Percentiles rank a stretch among this genome's conserved stretches.
phyloP scores from a whole-genome alignment of 2,888 invertebrate genomes.

The Agonopterix heracliana region DNA sequence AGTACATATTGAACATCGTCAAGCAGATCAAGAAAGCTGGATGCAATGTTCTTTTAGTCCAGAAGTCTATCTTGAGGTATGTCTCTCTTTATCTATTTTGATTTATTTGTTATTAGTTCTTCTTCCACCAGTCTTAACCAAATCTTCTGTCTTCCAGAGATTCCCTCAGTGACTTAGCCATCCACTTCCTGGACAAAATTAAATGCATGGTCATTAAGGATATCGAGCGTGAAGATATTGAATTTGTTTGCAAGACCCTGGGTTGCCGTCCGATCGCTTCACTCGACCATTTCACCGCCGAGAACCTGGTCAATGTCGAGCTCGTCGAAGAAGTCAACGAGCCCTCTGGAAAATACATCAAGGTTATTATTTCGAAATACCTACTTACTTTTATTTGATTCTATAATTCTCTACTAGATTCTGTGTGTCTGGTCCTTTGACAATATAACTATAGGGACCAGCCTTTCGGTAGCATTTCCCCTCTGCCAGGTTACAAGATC shows the following conservation, averaged over 20 bases:
- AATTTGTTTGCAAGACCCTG: conserved; percentile 96
- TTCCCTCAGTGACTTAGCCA: conserved; percentile 96
- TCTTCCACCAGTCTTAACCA: too few species aligned
- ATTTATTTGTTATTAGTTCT: too few species aligned
- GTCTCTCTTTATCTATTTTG: neutral
- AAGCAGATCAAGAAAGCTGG: conserved; percentile 99
- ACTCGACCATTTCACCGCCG: conserved; percentile 97
- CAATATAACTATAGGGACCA: too few species aligned
- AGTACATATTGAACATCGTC: conserved; percentile 98
- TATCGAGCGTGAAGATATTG: conserved; percentile 98
- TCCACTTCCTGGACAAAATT: conserved; percentile 98
- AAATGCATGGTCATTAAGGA: conserved; percentile 99
- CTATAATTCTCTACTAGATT: neutral
- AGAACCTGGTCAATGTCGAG: conserved; percentile 94
- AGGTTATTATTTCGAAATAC: conserved; percentile 66
- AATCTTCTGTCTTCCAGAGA: conserved; percentile 78
- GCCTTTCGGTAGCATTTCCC: too few species aligned
- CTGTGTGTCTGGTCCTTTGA: neutral
- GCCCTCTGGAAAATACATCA: conserved; percentile 92
- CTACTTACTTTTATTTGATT: too few species aligned
- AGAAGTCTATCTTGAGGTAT: conserved; percentile 85
- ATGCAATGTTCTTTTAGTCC: conserved; percentile 97
- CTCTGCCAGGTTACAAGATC: too few species aligned
- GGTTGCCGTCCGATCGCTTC: conserved; percentile 98
- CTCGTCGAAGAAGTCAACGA: conserved; percentile 95